A percentile compares a stretch with the other conserved stretches of the same genome.
Conservation (phyloP, 2,888 invertebrate genomes). For the Dascillus cervinus region DNA sequence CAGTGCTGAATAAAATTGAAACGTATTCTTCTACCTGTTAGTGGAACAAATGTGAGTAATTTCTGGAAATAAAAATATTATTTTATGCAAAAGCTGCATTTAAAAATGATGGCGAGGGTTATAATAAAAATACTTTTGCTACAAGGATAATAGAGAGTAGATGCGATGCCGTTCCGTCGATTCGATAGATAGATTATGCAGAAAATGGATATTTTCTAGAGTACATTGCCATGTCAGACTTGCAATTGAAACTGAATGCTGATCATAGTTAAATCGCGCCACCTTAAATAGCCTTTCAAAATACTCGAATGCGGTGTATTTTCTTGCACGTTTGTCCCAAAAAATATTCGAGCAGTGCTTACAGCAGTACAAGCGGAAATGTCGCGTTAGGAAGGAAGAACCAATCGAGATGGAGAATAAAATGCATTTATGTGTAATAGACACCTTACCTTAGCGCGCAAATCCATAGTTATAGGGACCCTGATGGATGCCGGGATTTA, state of each 20-base stretch:
- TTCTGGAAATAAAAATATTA: no score
- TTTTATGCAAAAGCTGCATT: no score
- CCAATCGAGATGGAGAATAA: slow-evolving; percentile 19
- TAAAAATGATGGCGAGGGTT: no score
- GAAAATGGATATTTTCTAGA: slow-evolving; percentile 36
- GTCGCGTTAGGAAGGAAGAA: slow-evolving; percentile 10
- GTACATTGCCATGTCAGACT: slow-evolving; percentile 40
- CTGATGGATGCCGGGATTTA: slow-evolving; percentile 38
- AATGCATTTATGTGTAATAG: slow-evolving; percentile 34
- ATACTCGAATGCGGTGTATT: no score
- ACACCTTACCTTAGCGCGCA: slow-evolving; percentile 30
- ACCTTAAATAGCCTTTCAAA: slow-evolving; percentile 14
- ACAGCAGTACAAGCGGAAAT: neutral
- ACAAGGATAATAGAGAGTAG: slow-evolving; percentile 13
- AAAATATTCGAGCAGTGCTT: neutral
- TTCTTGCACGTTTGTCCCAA: no score
- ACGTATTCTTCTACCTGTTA: no score
- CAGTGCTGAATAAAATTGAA: no score
- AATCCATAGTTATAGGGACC: slow-evolving; percentile 31
- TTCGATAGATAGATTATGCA: slow-evolving; percentile 35
- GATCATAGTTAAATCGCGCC: slow-evolving; percentile 33
- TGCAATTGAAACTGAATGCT: slow-evolving; percentile 31
- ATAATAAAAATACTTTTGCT: no score
- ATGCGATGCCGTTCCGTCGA: slow-evolving; percentile 23
- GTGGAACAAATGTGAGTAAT: no score